Conservation (phyloP, 2,888 invertebrate genomes). For the Auanema sp. region DNA sequence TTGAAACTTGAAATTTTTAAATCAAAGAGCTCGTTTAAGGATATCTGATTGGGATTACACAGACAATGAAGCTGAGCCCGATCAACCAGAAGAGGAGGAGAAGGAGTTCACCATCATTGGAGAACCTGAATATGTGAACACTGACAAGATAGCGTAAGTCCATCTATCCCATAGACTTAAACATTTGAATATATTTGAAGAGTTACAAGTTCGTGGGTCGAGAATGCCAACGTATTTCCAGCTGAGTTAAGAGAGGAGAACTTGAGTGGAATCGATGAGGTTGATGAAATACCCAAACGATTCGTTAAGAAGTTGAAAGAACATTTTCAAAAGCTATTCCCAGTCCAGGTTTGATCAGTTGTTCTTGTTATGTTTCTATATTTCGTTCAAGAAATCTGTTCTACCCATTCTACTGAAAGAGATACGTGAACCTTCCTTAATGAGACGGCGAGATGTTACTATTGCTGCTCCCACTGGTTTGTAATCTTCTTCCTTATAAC, state of each 20-base stretch:
- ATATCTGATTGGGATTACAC: too few species aligned
- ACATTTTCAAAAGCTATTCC: conserved; percentile 51
- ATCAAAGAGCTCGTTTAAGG: too few species aligned
- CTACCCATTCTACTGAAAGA: conserved; percentile 46
- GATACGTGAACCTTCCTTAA: conserved; percentile 27
- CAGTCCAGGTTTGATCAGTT: conserved; percentile 45
- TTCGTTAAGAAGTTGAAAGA: conserved; percentile 26
- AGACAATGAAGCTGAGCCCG: background rate
- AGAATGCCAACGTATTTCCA: conserved; percentile 48
- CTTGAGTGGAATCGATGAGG: conserved; percentile 31
- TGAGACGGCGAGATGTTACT: conserved; percentile 84
- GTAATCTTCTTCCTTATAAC: too few species aligned
- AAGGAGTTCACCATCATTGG: conserved; percentile 36
- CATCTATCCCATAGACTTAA: background rate
- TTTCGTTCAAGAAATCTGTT: conserved; percentile 39
- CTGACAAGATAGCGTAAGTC: conserved; percentile 26
- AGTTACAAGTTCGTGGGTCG: conserved; percentile 48
- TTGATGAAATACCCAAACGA: conserved; percentile 30
- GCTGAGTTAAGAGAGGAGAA: conserved; percentile 36
- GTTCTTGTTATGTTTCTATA: background rate
- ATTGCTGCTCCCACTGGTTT: conserved; percentile 91
- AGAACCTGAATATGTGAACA: conserved; percentile 24
- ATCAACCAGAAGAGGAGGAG: conserved; percentile 13
- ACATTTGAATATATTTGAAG: conserved; percentile 28
- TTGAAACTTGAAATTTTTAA: too few species aligned